Evolutionary conservation across 2,113 vertebrate species (phyloP).

Genomic region (Noturus placidus): DNA sequence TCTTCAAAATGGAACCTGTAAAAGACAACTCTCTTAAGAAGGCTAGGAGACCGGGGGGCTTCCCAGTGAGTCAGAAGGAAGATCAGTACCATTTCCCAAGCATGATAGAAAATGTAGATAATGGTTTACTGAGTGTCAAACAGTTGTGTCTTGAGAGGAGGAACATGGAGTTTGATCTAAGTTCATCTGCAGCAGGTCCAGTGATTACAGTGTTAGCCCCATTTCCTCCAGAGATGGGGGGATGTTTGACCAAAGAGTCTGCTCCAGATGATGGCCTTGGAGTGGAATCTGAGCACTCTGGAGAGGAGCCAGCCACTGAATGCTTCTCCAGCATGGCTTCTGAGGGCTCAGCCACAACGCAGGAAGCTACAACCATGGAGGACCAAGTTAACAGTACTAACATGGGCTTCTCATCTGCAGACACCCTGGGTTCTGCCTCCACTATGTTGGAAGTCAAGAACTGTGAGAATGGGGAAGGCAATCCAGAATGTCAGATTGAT

Average conservation of each 20-base stretch:
- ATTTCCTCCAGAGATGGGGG: slow-evolving; percentile 77
- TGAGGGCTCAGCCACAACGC: slow-evolving; percentile 62
- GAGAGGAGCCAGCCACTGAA: slow-evolving; percentile 69
- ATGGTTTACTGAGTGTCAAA: slow-evolving; percentile 45
- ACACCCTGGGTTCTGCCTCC: slow-evolving; percentile 62
- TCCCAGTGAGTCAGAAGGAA: slow-evolving; percentile 48
- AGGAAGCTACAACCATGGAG: slow-evolving; percentile 60
- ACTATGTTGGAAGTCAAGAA: slow-evolving; percentile 50
- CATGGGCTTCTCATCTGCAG: slow-evolving; percentile 61
- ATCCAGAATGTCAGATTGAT: slow-evolving; percentile 58
- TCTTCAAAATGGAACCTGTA: slow-evolving; percentile 43
- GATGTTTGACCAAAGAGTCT: slow-evolving; percentile 76
- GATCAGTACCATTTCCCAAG: slow-evolving; percentile 47
- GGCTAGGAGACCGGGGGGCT: slow-evolving; percentile 34
- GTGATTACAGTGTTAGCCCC: slow-evolving; percentile 72
- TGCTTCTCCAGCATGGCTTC: slow-evolving; percentile 62
- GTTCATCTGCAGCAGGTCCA: slow-evolving; percentile 53
- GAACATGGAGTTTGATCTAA: slow-evolving; percentile 48
- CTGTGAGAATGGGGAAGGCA: slow-evolving; percentile 57
- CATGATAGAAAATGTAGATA: slow-evolving; percentile 54
- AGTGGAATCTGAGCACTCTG: slow-evolving; percentile 72
- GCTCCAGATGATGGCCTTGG: slow-evolving; percentile 70
- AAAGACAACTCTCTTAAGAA: slow-evolving; percentile 44
- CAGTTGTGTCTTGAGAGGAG: slow-evolving; percentile 43
- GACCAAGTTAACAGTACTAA: slow-evolving; percentile 55